Conservation (phyloP, 2,888 invertebrate genomes). For the Drosophila kuntzei region DNA sequence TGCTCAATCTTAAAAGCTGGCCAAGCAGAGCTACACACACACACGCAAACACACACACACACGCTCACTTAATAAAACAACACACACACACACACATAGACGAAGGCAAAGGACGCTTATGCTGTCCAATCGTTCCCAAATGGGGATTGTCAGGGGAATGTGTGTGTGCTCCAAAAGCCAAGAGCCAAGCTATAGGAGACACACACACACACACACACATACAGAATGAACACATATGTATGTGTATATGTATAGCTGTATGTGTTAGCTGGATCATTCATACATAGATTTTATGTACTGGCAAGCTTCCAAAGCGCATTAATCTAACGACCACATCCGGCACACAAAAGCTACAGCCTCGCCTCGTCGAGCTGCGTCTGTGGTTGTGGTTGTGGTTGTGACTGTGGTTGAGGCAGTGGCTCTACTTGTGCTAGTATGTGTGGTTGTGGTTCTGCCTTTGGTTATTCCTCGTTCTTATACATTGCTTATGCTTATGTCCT, state of each 20-base stretch:
- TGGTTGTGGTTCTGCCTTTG: slow-evolving; percentile 1
- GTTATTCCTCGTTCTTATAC: slow-evolving; percentile 48
- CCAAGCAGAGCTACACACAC: slow-evolving; percentile 18
- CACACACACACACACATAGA: slow-evolving; percentile 1
- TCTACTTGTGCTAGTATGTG: slow-evolving; percentile 12
- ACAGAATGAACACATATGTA: slow-evolving; percentile 2
- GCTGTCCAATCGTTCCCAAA: slow-evolving; percentile 31
- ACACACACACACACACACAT: slow-evolving; percentile 19
- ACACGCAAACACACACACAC: slow-evolving; percentile 1
- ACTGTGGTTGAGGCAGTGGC: slow-evolving; percentile 7
- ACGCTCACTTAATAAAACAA: background rate
- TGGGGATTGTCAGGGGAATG: slow-evolving; percentile 13
- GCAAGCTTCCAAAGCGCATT: slow-evolving; percentile 80
- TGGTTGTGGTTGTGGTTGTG: slow-evolving; percentile 7
- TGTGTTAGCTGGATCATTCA: slow-evolving; percentile 40
- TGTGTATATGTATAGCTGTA: background rate
- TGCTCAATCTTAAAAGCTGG: slow-evolving; percentile 30
- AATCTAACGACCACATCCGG: slow-evolving; percentile 80
- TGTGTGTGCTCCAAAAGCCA: slow-evolving; percentile 29
- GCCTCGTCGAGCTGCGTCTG: slow-evolving; percentile 11
- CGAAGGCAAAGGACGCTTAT: slow-evolving; percentile 1
- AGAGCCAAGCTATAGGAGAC: slow-evolving; percentile 14
- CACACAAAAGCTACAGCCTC: slow-evolving; percentile 63
- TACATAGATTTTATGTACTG: slow-evolving; percentile 79
- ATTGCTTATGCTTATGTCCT: slow-evolving; percentile 80